These are phyloP conservation scores for Sebastes trivittatus DNA, from an alignment of 2,797 vertebrate genomes.

Conservation along the genomic window DNA sequence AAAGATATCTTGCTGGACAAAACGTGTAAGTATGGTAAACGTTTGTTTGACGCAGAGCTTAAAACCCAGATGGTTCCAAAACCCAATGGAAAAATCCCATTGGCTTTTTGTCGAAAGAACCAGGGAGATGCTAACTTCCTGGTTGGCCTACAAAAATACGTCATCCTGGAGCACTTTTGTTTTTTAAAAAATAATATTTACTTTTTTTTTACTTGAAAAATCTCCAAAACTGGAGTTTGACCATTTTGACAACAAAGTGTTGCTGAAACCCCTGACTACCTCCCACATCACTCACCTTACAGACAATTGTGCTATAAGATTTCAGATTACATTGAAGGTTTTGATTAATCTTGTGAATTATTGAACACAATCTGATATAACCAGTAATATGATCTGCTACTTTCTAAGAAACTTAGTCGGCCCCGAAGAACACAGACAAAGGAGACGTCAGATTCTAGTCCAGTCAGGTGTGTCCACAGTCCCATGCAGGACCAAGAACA, in stretches of 20 bases:
- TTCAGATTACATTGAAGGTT: neutral
- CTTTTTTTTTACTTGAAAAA: neutral
- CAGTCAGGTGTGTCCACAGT: conserved; percentile 7
- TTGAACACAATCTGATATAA: neutral
- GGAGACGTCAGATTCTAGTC: neutral
- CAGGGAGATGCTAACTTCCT: too few species aligned
- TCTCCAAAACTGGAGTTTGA: neutral
- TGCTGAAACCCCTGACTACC: neutral
- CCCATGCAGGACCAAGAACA: conserved; percentile 20
- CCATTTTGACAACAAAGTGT: neutral
- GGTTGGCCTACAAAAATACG: too few species aligned
- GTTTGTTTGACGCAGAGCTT: too few species aligned
- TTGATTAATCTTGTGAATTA: conserved; percentile 22
- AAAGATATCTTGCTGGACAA: too few species aligned
- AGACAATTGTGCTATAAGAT: neutral
- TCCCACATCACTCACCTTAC: neutral
- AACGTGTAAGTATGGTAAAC: too few species aligned
- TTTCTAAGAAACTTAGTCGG: conserved; percentile 1
- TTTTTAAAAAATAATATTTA: neutral
- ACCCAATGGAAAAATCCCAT: too few species aligned
- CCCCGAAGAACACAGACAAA: conserved; percentile 13
- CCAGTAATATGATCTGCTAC: conserved; percentile 11
- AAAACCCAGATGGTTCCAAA: too few species aligned
- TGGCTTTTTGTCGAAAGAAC: too few species aligned
- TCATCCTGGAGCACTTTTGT: neutral